Base-by-base conservation (phyloP, 2,113 vertebrate species). In the Anser brachyrhynchus region DNA sequence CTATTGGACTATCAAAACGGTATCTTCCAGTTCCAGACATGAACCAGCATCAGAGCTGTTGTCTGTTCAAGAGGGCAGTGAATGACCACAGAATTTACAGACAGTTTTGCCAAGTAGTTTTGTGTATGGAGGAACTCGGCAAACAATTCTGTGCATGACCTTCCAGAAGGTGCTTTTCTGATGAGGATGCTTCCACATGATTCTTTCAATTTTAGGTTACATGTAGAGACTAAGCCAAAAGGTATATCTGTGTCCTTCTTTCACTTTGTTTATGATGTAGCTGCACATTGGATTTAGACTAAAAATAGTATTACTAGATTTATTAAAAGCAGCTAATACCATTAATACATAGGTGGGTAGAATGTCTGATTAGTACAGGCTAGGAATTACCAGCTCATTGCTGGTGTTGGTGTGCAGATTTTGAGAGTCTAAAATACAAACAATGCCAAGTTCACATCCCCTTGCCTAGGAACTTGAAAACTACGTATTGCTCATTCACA, bases 381-480 rank as follows among this genome's bases (percentile, higher is more conserved):
- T 70, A 93, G 26, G 17, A 90, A 31, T 89, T 94, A 65, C 19
- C 33, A 81, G 44, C 21, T 67, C 41, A 78, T 39, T 54, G 41
- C 87, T 90, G 16, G 49, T 92, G 79, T 82, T 58, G 43, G 39
- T 75, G 29, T 1, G 3, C 33, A 55, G 51, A 52, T 87, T 39
- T 39, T 93, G 37, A 26, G 92, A 88, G 72, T 80, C 57, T 59
- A 92, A 95, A 91, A 57, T 92, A 49, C 41, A 57, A 65, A 61
- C 12, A 6, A 17, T n/a, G 35, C 5, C 29, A 87, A 52, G 54
- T 73, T 66, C 31, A 35, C 23, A 64, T 73, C 29, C 18, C 33
- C 75, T 54, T 46, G 13, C 44, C 44, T 62, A 13, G 67, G 41
- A 90, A 70, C 10, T 26, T 62, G 46, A 37, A 88, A 85, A 62